Base-by-base conservation (phyloP, 2,113 vertebrate genomes). In the Epinephelus fuscoguttatus region DNA sequence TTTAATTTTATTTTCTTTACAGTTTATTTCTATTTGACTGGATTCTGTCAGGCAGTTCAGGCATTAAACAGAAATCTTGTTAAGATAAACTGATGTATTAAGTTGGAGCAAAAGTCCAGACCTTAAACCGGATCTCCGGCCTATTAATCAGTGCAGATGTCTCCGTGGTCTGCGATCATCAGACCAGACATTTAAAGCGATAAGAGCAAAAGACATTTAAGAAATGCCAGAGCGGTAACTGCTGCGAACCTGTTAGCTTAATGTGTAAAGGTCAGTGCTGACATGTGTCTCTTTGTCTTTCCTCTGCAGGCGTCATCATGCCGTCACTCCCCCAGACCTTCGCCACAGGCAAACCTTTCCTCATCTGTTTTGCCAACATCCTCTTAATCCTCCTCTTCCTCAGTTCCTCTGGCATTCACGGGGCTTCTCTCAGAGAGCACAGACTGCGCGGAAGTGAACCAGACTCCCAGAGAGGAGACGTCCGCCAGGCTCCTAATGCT, bases 341-440 rank as follows among this genome's bases (percentile, higher is more conserved):
- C 71, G 59, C 77, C 13, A 90, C 92, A 74, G 94, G 89, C 94
- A 90, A 90, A 86, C 81, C 92, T 63, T 50, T 88, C 92, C 80
- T 97, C 79, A 9, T 91, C 63, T 84, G 94, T 81, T 87, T 94
- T 57, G 92, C 96, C 81, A 88, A 92, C 73, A 82, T 97, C 91
- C 86, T 97, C 78, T 64, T 90, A 33, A 50, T 93, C 68, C 72
- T 94, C 85, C 87, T 96, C 84, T 92, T 96, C 86, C 91, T 96
- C 52, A 60, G 95, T 25, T 80, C 91, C 74, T 93, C 78, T 64
- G 91, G 85, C 67, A 84, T 91, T n/a, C 82, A 94, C 75, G 95
- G 96, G 84, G 97, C 96, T 77, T 96, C 97, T 11, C 93, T 98
- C 88, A 95, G 97, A 90, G 95, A 96, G 78, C 96, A 95, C 88